Base-by-base conservation (phyloP, 2,113 vertebrate species). In the Grallaria varia region DNA sequence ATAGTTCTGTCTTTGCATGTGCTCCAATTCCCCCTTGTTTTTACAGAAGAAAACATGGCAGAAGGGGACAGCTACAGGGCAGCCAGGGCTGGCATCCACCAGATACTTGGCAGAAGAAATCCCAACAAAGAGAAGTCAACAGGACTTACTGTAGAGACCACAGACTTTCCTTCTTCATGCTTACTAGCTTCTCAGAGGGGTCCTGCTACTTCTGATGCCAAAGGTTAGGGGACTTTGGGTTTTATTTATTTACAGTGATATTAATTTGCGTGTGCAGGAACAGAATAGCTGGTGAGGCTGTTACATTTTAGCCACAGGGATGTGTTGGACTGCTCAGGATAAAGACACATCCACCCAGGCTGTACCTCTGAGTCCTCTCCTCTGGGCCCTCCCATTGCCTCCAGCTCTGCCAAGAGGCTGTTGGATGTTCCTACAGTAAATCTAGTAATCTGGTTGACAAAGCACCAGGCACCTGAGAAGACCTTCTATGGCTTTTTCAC, bases 1-100 rank as follows among this genome's bases (percentile, higher is more conserved):
- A 33, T 4, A 5, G 52, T 82, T 81, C n/a, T 85, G 58, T 44
- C 52, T 83, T 44, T 69, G 27, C 17, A 7, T 2, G 13, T 28
- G 13, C 28, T 78, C 27, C 0, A 6, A 8, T 74, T 82, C 14
- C 35, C 20, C 22, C 0, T 0, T 31, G 62, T 25, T 92, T 55
- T 86, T 68, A 44, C 30, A 80, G 80, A 73, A 68, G 52, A 40
- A 84, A 75, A 55, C 5, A 1, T 4, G 31, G 74, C 66, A 47
- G 28, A 67, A 82, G 11, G 19, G 19, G 27, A 16, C 42, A 30
- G 49, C 39, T 73, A 20, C 37, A 23, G 55, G 37, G 23, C 20
- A 64, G 62, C 53, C 60, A 89, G 11, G 7, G 6, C 39, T 75
- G 31, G 31, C 55, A 30, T 23, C 33, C 10, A 8, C 25, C 24